A percentile compares a stretch with the other conserved stretches of the same genome.
phyloP scores from a whole-genome alignment of 2,888 invertebrate species.

The Lasioglossum figueresi region DNA sequence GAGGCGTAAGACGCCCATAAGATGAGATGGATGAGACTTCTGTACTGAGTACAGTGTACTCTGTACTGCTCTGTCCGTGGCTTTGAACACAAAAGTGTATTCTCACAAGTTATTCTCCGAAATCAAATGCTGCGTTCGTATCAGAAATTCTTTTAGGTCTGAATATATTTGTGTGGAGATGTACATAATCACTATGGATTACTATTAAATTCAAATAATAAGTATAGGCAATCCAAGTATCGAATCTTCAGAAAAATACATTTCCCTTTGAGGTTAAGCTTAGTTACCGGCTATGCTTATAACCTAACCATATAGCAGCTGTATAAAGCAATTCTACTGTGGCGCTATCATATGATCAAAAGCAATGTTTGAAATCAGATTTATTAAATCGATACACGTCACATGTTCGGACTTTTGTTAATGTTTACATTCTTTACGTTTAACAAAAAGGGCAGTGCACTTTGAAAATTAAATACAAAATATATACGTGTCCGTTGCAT shows the following conservation, averaged over 20 bases:
- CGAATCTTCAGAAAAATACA: neutral
- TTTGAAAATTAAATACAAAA: constrained; percentile 10
- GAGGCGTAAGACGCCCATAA: too few relatives aligned
- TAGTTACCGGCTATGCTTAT: neutral
- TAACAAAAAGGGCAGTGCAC: neutral
- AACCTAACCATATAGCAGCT: too few relatives aligned
- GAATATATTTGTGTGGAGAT: neutral
- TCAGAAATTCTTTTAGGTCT: neutral
- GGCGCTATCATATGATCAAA: neutral
- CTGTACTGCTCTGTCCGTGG: too few relatives aligned
- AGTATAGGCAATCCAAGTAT: neutral
- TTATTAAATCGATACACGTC: constrained; percentile 20
- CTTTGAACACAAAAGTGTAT: too few relatives aligned
- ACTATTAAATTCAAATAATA: neutral
- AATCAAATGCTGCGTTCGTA: neutral
- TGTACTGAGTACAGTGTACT: too few relatives aligned
- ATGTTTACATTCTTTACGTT: neutral
- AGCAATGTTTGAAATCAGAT: neutral
- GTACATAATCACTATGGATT: neutral
- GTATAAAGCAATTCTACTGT: neutral
- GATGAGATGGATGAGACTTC: too few relatives aligned
- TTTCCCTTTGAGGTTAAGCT: neutral
- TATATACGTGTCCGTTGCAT: constrained; percentile 1
- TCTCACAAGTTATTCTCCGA: neutral
- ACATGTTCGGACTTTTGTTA: neutral